These are phyloP conservation scores for Allolobophora icterica DNA, from an alignment of 2,888 invertebrate species.

Conservation along the genomic window DNA sequence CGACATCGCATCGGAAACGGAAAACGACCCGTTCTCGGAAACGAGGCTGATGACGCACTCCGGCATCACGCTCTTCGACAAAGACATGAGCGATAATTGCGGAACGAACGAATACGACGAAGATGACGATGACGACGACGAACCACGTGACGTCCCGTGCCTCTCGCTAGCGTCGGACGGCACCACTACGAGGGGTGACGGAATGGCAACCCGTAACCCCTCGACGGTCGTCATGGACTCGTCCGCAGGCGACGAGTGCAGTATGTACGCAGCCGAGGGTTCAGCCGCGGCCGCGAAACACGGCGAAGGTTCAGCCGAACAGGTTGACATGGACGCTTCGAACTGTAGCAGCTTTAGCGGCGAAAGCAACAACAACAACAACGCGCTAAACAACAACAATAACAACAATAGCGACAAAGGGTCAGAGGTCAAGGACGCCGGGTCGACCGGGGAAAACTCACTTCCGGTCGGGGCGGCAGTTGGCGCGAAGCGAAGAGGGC, in stretches of 20 bases:
- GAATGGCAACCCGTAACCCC: not conserved
- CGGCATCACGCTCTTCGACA: not conserved
- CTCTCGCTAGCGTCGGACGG: not conserved
- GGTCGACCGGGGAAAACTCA: slow-evolving; percentile 22
- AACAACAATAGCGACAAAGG: slow-evolving; percentile 11
- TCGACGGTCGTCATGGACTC: not conserved
- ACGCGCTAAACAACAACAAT: not conserved
- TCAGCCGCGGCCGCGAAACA: not conserved
- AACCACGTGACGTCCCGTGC: not conserved
- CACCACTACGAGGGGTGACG: not conserved
- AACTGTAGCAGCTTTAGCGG: slow-evolving; percentile 19
- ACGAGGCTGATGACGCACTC: slow-evolving; percentile 23
- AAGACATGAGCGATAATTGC: slow-evolving; percentile 28
- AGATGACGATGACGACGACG: slow-evolving; percentile 33
- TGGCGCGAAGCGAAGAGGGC: slow-evolving; percentile 75
- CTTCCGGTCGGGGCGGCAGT: slow-evolving; percentile 33
- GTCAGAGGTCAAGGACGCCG: slow-evolving; percentile 8
- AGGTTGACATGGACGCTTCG: not conserved
- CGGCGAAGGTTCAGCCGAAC: not conserved
- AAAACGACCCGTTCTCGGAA: not conserved
- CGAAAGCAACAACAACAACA: slow-evolving; percentile 22
- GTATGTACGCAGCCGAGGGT: not conserved
- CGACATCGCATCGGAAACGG: slow-evolving; percentile 13
- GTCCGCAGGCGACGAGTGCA: not conserved
- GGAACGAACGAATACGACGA: not conserved